Evolutionary conservation across 2,888 invertebrate genomes (phyloP).

Genomic region (Rhaphigaster nebulosa): DNA sequence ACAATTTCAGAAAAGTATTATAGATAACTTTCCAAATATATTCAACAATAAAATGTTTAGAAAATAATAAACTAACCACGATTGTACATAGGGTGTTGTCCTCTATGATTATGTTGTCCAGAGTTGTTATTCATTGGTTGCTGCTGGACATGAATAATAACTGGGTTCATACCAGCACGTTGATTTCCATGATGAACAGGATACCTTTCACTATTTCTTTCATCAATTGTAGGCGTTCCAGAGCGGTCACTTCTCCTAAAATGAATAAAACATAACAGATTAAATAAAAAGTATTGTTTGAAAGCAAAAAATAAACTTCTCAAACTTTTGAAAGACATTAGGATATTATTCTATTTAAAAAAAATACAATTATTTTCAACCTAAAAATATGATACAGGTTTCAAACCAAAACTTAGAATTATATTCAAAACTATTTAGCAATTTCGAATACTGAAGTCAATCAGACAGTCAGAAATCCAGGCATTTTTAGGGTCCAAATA

Average conservation of each 20-base stretch:
- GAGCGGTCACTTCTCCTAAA: constrained; percentile 73
- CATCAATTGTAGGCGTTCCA: constrained; percentile 81
- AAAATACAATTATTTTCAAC: too few species aligned
- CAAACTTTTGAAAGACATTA: too few species aligned
- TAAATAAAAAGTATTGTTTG: not conserved
- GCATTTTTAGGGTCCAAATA: too few species aligned
- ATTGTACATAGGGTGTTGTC: constrained; percentile 19
- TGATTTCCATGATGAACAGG: constrained; percentile 33
- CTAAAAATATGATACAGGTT: too few species aligned
- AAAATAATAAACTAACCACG: not conserved
- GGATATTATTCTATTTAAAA: too few species aligned
- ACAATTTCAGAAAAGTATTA: too few species aligned
- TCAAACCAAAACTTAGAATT: too few species aligned
- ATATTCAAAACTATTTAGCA: too few species aligned
- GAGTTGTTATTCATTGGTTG: constrained; percentile 44
- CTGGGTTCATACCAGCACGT: constrained; percentile 39
- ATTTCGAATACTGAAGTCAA: too few species aligned
- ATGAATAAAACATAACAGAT: not conserved
- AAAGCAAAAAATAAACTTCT: not conserved
- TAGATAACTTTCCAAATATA: too few species aligned
- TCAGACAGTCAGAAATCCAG: too few species aligned
- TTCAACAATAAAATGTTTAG: not conserved
- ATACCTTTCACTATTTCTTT: constrained; percentile 68
- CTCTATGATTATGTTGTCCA: constrained; percentile 20
- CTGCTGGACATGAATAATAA: constrained; percentile 34